Evolutionary conservation across 2,113 vertebrate species (phyloP).

Genomic region (Regulus satrapa): DNA sequence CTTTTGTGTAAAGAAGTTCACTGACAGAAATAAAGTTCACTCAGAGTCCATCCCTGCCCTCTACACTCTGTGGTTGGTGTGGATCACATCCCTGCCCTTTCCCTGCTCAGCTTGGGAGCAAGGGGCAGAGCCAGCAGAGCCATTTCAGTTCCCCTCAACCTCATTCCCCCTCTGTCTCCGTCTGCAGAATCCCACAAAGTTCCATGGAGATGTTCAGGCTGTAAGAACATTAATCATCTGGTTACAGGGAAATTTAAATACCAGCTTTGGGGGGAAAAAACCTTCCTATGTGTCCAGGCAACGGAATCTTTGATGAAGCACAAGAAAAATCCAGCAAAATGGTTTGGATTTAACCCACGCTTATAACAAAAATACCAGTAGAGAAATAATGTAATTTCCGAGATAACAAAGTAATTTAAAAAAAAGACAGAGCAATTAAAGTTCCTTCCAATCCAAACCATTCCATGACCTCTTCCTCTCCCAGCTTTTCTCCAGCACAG

Average conservation of each 20-base stretch:
- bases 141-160: not conserved
- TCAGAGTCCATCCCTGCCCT: not conserved
- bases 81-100: not conserved
- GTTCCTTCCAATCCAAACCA: not conserved
- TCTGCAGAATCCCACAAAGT: not conserved
- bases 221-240: constrained; percentile 33
- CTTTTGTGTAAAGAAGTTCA: not conserved
- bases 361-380: not conserved
- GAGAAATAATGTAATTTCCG: not conserved
- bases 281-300: constrained; percentile 24
- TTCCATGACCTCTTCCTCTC: not conserved
- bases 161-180: not conserved
- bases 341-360: constrained; percentile 16
- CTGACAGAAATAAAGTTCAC: not conserved
- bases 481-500: not conserved
- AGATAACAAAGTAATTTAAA: not conserved
- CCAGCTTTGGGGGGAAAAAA: not conserved
- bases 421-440: not conserved
- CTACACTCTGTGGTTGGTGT: not conserved
- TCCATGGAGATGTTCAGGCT: not conserved
- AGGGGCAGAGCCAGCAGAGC: not conserved
- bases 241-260: constrained; percentile 11
- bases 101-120: not conserved
- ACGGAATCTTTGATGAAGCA: constrained; percentile 17
- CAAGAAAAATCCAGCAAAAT: not conserved